Percentiles rank a stretch among this genome's conserved stretches.
Evolutionary conservation across 2,113 vertebrate species (phyloP).

Genomic region (Ammodytes dubius): DNA sequence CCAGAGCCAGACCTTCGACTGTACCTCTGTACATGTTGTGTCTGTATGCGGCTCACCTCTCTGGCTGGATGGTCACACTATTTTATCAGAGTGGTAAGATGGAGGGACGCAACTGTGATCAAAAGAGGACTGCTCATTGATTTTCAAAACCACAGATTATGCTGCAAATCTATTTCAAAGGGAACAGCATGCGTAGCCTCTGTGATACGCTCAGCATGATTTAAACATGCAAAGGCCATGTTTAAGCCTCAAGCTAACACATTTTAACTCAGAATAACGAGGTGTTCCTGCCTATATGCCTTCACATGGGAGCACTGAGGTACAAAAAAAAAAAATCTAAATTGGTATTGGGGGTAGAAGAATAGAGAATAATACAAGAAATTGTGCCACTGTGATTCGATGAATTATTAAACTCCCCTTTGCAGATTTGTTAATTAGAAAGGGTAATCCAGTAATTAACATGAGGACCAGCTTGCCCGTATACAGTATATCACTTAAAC

Average conservation of each 20-base stretch:
- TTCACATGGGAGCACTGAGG: slow-evolving; percentile 12
- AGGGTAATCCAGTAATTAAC: slow-evolving; percentile 82
- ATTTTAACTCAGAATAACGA: slow-evolving; percentile 64
- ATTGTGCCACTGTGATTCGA: slow-evolving; percentile 50
- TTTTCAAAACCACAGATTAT: slow-evolving; percentile 78
- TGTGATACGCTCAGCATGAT: slow-evolving; percentile 71
- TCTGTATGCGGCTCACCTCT: slow-evolving; percentile 36
- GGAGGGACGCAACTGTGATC: slow-evolving; percentile 70
- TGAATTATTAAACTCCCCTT: slow-evolving; percentile 75
- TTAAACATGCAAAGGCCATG: slow-evolving; percentile 74
- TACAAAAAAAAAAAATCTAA: slow-evolving; percentile 36
- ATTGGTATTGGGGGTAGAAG: slow-evolving; percentile 10
- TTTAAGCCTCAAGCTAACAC: slow-evolving; percentile 73
- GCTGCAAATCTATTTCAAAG: slow-evolving; percentile 78
- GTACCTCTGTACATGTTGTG: not conserved
- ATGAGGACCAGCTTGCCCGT: slow-evolving; percentile 67
- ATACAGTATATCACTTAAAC: slow-evolving; percentile 63
- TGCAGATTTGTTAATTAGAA: slow-evolving; percentile 80
- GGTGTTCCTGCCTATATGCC: slow-evolving; percentile 29
- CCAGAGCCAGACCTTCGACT: not conserved
- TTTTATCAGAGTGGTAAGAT: slow-evolving; percentile 47
- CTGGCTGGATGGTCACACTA: slow-evolving; percentile 27
- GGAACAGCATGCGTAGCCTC: slow-evolving; percentile 55
- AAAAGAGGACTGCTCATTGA: slow-evolving; percentile 73
- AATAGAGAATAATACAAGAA: slow-evolving; percentile 31